Evolutionary conservation across 2,888 invertebrate species (phyloP).

Genomic region (Gerris lacustris): DNA sequence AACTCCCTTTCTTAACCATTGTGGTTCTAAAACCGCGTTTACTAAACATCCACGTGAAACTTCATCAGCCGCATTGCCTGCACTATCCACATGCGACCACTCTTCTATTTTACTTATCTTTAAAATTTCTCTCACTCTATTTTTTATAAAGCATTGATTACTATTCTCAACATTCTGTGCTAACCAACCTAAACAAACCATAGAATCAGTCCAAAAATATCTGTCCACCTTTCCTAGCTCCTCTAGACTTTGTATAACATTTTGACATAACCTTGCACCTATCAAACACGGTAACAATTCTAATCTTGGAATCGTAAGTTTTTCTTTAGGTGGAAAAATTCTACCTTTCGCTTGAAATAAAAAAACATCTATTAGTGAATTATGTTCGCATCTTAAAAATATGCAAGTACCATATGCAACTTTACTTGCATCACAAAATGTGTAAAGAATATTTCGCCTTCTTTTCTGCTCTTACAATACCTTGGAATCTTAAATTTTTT

Average conservation of each 20-base stretch:
- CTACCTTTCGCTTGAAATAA: slow-evolving; percentile 31
- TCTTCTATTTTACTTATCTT: too few relatives aligned
- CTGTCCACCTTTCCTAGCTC: too few relatives aligned
- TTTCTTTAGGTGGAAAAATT: slow-evolving; percentile 30
- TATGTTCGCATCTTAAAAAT: slow-evolving; percentile 27
- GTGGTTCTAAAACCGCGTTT: slow-evolving; percentile 28
- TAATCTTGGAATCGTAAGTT: slow-evolving; percentile 32
- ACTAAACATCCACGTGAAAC: slow-evolving; percentile 33
- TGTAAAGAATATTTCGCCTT: too few relatives aligned
- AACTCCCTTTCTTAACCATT: too few relatives aligned
- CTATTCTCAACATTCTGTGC: too few relatives aligned
- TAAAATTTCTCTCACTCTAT: too few relatives aligned
- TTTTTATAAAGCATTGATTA: too few relatives aligned
- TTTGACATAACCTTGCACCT: slow-evolving; percentile 27
- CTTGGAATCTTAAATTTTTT: slow-evolving; percentile 3
- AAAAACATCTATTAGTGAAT: slow-evolving; percentile 22
- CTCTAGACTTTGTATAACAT: too few relatives aligned
- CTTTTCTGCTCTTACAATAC: too few relatives aligned
- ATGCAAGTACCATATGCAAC: slow-evolving; percentile 31
- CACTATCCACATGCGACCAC: too few relatives aligned
- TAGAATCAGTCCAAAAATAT: slow-evolving; percentile 30
- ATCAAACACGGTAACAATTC: slow-evolving; percentile 32
- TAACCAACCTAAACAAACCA: too few relatives aligned
- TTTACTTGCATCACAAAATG: slow-evolving; percentile 32
- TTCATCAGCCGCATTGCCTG: too few relatives aligned